Evolutionary conservation across 2,113 vertebrate species (phyloP).

Genomic region (Diphyllodes magnificus): DNA sequence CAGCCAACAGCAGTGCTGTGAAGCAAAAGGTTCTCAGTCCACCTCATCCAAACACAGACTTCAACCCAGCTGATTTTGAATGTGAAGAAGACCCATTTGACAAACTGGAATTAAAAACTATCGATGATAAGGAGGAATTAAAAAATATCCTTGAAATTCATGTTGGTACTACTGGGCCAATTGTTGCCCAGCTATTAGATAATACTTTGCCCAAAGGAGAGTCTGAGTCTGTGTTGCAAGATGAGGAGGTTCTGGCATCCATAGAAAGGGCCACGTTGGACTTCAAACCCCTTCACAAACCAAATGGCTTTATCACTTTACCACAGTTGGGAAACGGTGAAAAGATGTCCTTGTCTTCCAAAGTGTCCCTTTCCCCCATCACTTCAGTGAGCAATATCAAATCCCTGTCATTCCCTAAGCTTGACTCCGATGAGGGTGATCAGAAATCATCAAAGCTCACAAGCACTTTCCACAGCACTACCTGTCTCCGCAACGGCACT

Average conservation of each 20-base stretch:
- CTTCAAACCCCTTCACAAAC: slow-evolving; percentile 85
- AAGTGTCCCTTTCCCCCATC: slow-evolving; percentile 75
- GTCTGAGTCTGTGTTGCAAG: slow-evolving; percentile 65
- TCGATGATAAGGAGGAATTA: slow-evolving; percentile 92
- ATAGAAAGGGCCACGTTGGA: slow-evolving; percentile 70
- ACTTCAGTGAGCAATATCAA: slow-evolving; percentile 89
- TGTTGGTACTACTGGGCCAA: slow-evolving; percentile 66
- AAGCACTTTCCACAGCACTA: slow-evolving; percentile 72
- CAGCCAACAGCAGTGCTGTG: slow-evolving; percentile 76
- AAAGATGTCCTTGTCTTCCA: slow-evolving; percentile 80
- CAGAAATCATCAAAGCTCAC: slow-evolving; percentile 69
- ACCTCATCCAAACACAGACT: slow-evolving; percentile 74
- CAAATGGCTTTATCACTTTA: slow-evolving; percentile 89
- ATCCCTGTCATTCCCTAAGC: slow-evolving; percentile 93
- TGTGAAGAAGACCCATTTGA: slow-evolving; percentile 96
- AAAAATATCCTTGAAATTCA: slow-evolving; percentile 89
- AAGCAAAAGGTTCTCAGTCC: slow-evolving; percentile 81
- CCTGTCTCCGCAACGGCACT: slow-evolving; percentile 78
- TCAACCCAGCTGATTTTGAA: slow-evolving; percentile 96
- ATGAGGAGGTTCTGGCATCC: slow-evolving; percentile 72
- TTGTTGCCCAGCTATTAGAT: slow-evolving; percentile 73
- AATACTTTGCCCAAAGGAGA: slow-evolving; percentile 61
- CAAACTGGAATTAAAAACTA: slow-evolving; percentile 94
- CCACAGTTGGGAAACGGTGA: slow-evolving; percentile 85
- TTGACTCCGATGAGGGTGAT: slow-evolving; percentile 83